These are phyloP conservation scores for Papilio aristodemus DNA, from an alignment of 1,140 invertebrate species.

Conservation along the genomic window DNA sequence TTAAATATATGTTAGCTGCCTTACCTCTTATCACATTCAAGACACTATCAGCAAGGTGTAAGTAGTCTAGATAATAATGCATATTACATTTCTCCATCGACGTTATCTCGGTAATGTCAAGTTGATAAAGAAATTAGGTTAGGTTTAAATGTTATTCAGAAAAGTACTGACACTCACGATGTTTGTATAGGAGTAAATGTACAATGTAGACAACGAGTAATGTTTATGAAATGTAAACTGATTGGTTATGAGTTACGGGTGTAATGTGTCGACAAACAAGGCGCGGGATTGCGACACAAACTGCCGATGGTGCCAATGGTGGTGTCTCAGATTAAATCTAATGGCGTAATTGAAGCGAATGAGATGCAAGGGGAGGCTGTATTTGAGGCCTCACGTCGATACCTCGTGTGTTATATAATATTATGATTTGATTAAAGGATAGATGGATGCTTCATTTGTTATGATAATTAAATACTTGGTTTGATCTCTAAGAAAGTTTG, in stretches of 20 bases:
- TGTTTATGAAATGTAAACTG: not conserved
- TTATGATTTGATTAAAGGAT: not conserved
- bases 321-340: not conserved
- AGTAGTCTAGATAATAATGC: no score
- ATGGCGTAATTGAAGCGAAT: not conserved
- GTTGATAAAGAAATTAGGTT: not conserved
- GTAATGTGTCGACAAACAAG: not conserved
- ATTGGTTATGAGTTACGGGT: not conserved
- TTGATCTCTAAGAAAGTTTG: no score
- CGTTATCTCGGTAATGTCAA: no score
- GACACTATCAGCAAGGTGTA: no score
- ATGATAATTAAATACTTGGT: no score
- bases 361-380: not conserved
- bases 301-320: slow-evolving; percentile 9
- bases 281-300: not conserved
- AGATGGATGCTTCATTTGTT: not conserved
- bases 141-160: no score
- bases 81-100: no score
- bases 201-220: not conserved
- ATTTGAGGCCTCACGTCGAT: not conserved
- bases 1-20: no score
- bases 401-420: not conserved
- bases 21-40: no score
- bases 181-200: no score
- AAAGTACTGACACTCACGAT: no score